Conservation (phyloP, 1,140 invertebrate genomes). For the Drosophila saltans region DNA sequence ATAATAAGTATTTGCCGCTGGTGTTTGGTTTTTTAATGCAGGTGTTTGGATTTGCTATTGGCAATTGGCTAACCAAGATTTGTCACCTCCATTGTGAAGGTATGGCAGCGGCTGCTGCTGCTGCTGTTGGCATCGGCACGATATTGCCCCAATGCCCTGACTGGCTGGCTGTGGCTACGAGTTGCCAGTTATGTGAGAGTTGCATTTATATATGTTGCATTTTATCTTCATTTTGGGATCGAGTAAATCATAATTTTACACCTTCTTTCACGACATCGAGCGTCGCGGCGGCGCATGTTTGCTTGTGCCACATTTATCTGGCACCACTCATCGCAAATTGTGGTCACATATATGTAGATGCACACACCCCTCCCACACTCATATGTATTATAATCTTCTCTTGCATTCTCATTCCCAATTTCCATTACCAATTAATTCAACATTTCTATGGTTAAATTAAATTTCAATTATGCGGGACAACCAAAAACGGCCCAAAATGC, state of each 20-base stretch:
- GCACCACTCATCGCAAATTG: conserved; percentile 22
- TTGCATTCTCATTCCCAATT: conserved; percentile 21
- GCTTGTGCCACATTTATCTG: conserved; percentile 12
- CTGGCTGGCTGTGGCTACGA: conserved; percentile 22
- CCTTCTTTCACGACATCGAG: conserved; percentile 48
- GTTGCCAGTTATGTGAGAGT: neutral
- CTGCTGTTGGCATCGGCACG: conserved; percentile 20
- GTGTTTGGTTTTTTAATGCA: conserved; percentile 32
- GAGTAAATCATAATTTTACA: conserved; percentile 65
- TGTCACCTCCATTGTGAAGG: conserved; percentile 53
- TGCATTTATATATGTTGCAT: too few species aligned
- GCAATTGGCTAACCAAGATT: conserved; percentile 57
- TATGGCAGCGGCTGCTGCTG: neutral
- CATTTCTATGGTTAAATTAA: conserved; percentile 48
- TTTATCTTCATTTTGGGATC: conserved; percentile 64
- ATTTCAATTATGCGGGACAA: conserved; percentile 49
- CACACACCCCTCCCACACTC: conserved; percentile 4
- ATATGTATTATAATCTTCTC: too few species aligned
- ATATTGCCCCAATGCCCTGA: conserved; percentile 24
- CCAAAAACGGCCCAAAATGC: conserved; percentile 35
- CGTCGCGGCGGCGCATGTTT: neutral
- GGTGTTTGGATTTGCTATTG: conserved; percentile 38
- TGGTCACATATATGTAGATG: conserved; percentile 14
- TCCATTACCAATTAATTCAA: conserved; percentile 47
- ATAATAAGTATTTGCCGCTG: conserved; percentile 17